Evolutionary conservation across 2,888 invertebrate genomes (phyloP), one percentile per base, ranked within the genome.

Genomic region (Dryobota labecula): DNA sequence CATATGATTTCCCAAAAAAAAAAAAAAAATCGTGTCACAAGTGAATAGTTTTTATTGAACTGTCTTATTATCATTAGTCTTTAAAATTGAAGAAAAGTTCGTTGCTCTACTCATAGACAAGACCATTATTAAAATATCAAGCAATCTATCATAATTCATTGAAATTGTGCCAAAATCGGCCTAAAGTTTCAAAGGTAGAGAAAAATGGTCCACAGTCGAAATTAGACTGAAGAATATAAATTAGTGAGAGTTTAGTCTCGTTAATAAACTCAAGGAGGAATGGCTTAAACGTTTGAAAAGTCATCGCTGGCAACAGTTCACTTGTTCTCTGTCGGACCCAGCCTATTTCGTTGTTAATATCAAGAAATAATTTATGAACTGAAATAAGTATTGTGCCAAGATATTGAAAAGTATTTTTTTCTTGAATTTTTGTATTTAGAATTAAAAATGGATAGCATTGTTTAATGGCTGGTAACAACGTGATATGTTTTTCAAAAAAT

Each of bases 121-220:
- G 30, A 38, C 20, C 20, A 30, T 51, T 30, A 69, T 58, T 38
- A 45, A 51, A 73, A 71, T 49, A 49, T 13, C n/a, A 47, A 45
- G 53, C 47, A 2, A 70, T 49, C 13, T 49, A 43, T 70, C 43
- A 56, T 49, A 43, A 2, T 43, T 71, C n/a, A 38, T 61, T 78
- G 74, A 78, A 78, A 51, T 49, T 38, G 61, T 74, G 74, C 74
- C 61, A 74, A 74, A 70, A 1, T 24, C 2, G 20, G 43, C 13
- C 2, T n/a, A 69, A 60, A 47, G 5, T 47, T 61, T 56, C 15
- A 36, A 56, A 77, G 20, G 20, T 41, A 20, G 13, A 38, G 47
- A 70, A 49, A 61, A 56, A 78, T 60, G 7, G 7, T 33, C 20
- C n/a, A 27, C 13, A 36, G 51, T 53, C 13, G 3, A 43, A 54